Conservation (phyloP, 2,113 vertebrate genomes). For the Etheostoma spectabile region DNA sequence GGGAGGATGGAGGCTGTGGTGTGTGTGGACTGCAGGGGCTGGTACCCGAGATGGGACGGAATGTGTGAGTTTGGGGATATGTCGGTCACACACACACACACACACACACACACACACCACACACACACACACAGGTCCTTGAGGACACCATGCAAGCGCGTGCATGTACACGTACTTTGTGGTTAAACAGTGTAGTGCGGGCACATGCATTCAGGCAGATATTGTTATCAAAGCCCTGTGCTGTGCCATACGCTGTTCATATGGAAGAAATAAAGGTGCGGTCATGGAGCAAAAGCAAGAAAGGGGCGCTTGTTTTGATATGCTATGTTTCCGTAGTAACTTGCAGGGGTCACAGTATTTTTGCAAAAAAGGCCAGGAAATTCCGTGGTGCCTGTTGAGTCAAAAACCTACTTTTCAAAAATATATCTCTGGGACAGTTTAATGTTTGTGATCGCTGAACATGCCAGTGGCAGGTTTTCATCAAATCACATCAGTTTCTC, state of each 20-base stretch:
- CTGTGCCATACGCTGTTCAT: constrained; percentile 63
- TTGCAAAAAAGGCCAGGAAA: constrained; percentile 66
- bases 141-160: constrained; percentile 58
- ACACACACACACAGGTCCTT: constrained; percentile 52
- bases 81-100: constrained; percentile 47
- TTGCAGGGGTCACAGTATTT: constrained; percentile 63
- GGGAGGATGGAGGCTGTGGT: constrained; percentile 34
- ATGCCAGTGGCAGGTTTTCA: constrained; percentile 39
- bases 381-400: constrained; percentile 69
- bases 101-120: constrained; percentile 52
- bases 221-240: constrained; percentile 40
- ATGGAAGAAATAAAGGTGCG: constrained; percentile 77
- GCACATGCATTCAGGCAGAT: constrained; percentile 35
- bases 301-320: constrained; percentile 70
- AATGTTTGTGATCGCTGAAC: constrained; percentile 59
- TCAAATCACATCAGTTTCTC: constrained; percentile 15
- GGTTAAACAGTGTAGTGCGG: constrained; percentile 32
- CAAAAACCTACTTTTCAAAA: constrained; percentile 61
- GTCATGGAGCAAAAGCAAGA: constrained; percentile 63
- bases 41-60: constrained; percentile 65
- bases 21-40: constrained; percentile 36
- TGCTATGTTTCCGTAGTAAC: constrained; percentile 69
- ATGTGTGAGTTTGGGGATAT: constrained; percentile 46
- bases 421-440: constrained; percentile 52
- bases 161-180: constrained; percentile 15